Base-by-base conservation (phyloP, 2,113 vertebrate genomes). In the Ameiurus melas region DNA sequence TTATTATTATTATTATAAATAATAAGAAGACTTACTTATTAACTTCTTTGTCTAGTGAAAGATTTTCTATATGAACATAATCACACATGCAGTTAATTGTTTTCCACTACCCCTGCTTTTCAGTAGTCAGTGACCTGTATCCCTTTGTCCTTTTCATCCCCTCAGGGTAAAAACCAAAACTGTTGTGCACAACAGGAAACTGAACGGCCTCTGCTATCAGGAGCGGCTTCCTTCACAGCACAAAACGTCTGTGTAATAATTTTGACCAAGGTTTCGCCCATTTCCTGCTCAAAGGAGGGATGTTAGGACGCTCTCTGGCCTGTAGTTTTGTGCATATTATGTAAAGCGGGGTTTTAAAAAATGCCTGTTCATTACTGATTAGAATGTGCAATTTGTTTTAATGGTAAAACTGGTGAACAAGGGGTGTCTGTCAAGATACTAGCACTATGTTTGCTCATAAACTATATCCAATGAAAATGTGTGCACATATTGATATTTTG, bases 161-260 rank as follows among this genome's bases (percentile, higher is more conserved):
- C 88, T 89, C 90, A 89, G 93, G 93, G 90, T 85, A 89, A 90
- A 92, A 92, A 93, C 92, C 93, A 92, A 94, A 96, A 92, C 90
- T 94, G 94, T 94, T 94, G 92, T 92, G 94, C 96, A 95, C 96
- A 97, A 97, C 98, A 98, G 98, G 98, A 98, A 99, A 95, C 95
- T 93, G 64, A 95, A 96, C 94, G 95, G 95, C 94, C 94, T 92
- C 92, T 91, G 96, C 96, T 97, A 97, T 98, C 97, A 94, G 96
- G 96, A 97, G 95, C 95, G 94, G 91, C 96, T 99, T 99, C 97
- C 97, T 98, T 95, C 94, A 91, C 92, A 93, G 92, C 92, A 93
- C 95, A 96, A 95, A 96, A 95, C 68, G 93, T 95, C 95, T 94
- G 93, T 96, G 96, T 96, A 96, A 95, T 96, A 95, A 97, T 95